Percentiles rank a stretch among this genome's conserved stretches.
Conservation (phyloP, 2,113 vertebrate genomes). For the Origma solitaria region DNA sequence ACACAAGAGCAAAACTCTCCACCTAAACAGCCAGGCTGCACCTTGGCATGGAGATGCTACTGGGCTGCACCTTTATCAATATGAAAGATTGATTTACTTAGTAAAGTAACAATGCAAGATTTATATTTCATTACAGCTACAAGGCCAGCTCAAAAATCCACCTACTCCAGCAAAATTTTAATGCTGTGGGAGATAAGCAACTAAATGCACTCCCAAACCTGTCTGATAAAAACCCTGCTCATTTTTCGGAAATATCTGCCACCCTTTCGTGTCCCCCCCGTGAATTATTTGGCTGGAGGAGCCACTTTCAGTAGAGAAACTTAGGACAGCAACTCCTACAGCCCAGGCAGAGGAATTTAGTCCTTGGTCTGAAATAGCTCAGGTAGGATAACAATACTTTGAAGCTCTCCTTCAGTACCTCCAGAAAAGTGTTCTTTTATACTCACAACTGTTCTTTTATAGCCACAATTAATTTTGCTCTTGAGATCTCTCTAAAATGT, state of each 20-base stretch:
- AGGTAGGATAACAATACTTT: not conserved
- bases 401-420: not conserved
- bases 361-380: not conserved
- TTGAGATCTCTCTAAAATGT: not conserved
- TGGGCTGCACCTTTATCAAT: not conserved
- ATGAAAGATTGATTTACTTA: not conserved
- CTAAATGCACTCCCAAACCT: not conserved
- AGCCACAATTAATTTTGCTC: not conserved
- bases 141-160: slow-evolving; percentile 21
- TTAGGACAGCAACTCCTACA: not conserved
- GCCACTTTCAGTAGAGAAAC: not conserved
- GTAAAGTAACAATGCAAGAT: slow-evolving; percentile 1
- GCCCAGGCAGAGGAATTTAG: not conserved
- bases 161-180: slow-evolving; percentile 10
- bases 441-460: not conserved
- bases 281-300: not conserved
- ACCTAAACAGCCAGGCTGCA: not conserved
- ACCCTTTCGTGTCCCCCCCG: not conserved
- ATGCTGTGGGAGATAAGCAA: not conserved
- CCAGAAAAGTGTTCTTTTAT: not conserved
- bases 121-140: slow-evolving; percentile 8
- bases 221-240: not conserved
- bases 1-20: not conserved
- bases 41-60: not conserved
- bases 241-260: not conserved